Evolutionary conservation across 2,888 invertebrate species (phyloP).

Genomic region (Coenonympha glycerion): DNA sequence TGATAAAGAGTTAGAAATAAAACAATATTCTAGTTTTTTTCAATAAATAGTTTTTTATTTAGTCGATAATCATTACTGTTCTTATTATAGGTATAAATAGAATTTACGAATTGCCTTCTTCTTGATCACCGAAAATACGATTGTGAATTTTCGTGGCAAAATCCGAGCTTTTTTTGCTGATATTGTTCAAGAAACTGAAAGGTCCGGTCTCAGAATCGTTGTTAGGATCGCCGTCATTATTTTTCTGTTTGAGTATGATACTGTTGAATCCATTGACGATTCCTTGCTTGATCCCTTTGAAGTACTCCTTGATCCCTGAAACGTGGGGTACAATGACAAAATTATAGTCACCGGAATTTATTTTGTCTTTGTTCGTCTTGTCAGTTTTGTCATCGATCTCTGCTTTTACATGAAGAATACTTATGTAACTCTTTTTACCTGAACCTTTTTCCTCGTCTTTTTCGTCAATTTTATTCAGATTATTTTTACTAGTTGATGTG

Average conservation of each 20-base stretch:
- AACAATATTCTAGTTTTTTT: background rate
- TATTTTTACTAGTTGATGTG: constrained; percentile 11
- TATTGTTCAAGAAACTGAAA: constrained; percentile 27
- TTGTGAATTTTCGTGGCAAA: constrained; percentile 24
- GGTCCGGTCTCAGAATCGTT: constrained; percentile 27
- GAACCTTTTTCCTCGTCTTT: constrained; percentile 5
- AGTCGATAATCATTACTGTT: background rate
- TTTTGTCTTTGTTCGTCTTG: constrained; percentile 20
- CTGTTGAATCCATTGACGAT: constrained; percentile 39
- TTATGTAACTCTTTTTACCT: constrained; percentile 30
- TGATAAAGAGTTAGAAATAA: background rate
- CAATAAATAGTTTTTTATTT: background rate
- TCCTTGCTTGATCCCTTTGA: constrained; percentile 37
- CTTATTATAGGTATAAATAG: background rate
- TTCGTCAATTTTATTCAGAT: background rate
- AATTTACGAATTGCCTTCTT: constrained; percentile 13
- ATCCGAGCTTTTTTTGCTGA: constrained; percentile 26
- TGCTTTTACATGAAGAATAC: constrained; percentile 39
- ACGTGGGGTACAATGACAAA: constrained; percentile 27
- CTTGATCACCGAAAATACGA: constrained; percentile 21
- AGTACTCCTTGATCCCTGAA: constrained; percentile 38
- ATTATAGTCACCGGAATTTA: constrained; percentile 12
- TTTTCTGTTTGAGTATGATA: constrained; percentile 35
- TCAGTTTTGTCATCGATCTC: constrained; percentile 40
- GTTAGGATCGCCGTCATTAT: constrained; percentile 13